Evolutionary conservation across 2,797 vertebrate genomes (phyloP).

Genomic region (Dermochelys coriacea): DNA sequence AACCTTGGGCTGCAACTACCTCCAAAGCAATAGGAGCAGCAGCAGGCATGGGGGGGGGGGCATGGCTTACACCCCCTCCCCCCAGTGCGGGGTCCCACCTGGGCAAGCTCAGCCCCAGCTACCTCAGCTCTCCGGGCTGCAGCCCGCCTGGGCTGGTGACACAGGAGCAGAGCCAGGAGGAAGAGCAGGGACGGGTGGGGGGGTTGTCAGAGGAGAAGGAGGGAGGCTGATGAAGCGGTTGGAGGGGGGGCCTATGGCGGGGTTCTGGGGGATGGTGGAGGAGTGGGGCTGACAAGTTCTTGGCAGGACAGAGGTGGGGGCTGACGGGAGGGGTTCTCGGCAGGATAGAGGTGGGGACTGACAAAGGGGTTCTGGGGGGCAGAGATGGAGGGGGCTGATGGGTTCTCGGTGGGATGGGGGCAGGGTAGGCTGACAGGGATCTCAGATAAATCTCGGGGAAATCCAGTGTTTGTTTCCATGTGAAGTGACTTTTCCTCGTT

Average conservation of each 20-base stretch:
- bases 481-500: neutral
- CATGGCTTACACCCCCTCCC: slow-evolving; percentile 7
- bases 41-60: neutral
- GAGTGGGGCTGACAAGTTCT: too few relatives aligned
- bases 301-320: too few relatives aligned
- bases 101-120: slow-evolving; percentile 67
- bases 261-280: neutral
- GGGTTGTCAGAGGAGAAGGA: neutral
- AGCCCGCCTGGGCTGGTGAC: slow-evolving; percentile 19
- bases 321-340: too few relatives aligned
- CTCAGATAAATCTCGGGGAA: slow-evolving; percentile 12
- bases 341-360: too few relatives aligned
- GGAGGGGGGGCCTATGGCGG: too few relatives aligned
- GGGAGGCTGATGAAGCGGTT: too few relatives aligned
- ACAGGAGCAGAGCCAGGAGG: neutral
- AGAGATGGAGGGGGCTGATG: neutral
- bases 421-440: too few relatives aligned
- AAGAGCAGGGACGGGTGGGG: neutral
- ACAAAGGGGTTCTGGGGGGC: neutral
- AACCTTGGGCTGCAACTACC: neutral
- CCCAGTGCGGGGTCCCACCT: neutral
- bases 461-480: neutral
- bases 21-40: slow-evolving; percentile 20
- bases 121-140: slow-evolving; percentile 80
- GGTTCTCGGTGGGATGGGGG: neutral